Evolutionary conservation across 2,888 invertebrate species (phyloP).

Genomic region (Pyralis farinalis): DNA sequence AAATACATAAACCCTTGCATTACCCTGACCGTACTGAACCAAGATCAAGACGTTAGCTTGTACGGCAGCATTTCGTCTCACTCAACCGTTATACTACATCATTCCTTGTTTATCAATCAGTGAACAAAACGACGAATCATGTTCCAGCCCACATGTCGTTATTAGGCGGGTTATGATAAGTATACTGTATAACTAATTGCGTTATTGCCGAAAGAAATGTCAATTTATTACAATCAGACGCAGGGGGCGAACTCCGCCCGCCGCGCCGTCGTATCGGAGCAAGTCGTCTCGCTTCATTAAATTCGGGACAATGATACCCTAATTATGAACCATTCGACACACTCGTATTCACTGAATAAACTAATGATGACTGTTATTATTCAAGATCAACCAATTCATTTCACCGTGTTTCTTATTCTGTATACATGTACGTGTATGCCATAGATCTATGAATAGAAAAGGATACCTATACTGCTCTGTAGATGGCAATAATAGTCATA

Average conservation of each 20-base stretch:
- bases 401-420: neutral
- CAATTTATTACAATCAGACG: conserved; percentile 70
- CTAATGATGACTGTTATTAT: conserved; percentile 62
- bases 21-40: too few relatives aligned
- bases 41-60: too few relatives aligned
- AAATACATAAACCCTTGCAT: too few relatives aligned
- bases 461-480: too few relatives aligned
- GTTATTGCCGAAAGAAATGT: conserved; percentile 60
- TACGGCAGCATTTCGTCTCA: too few relatives aligned
- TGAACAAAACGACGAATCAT: conserved; percentile 42
- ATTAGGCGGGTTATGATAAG: conserved; percentile 31
- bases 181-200: conserved; percentile 38
- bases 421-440: too few relatives aligned
- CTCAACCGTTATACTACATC: conserved; percentile 8
- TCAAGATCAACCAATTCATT: conserved; percentile 33
- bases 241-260: conserved; percentile 45
- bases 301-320: conserved; percentile 69
- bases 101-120: too few relatives aligned
- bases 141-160: conserved; percentile 49
- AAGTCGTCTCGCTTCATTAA: conserved; percentile 54
- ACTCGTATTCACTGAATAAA: conserved; percentile 45
- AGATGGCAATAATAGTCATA: too few relatives aligned
- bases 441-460: too few relatives aligned
- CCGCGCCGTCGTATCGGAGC: conserved; percentile 36
- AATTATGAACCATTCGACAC: conserved; percentile 74